Base-by-base conservation (phyloP, 1,140 invertebrate species). In the Nixonia krombeini region DNA sequence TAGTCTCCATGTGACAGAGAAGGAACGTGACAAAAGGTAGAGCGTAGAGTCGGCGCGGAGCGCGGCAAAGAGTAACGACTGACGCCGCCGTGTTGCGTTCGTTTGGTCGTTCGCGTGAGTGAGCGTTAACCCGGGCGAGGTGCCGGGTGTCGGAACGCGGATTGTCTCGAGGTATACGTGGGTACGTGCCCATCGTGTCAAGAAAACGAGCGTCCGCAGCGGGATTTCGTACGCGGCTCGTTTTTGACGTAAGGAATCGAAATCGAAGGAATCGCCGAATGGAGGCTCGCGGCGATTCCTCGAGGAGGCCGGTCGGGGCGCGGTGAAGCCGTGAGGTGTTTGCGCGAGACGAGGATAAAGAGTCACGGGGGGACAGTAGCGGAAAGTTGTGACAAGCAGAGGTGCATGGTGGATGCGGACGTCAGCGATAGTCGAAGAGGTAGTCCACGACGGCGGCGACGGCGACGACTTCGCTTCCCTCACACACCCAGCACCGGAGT, bases 1-100 rank as follows among this genome's bases (percentile, higher is more conserved):
- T 31, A 31, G 55, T 33, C 75, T 82, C 81, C 83, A 84, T 85
- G 83, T 83, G 82, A 82, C 82, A 78, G 78, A 81, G 80, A 81
- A 79, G 75, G 76, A 82, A 75, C 79, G 79, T 81, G 80, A 83
- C 81, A 81, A 82, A 82, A 81, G 78, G 74, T 75, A 49, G 58
- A 45, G 42, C 35, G 59, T 41, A 42, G 58, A 58, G 56, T 46
- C 55, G 51, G 51, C 46, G 52, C 46, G 57, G 56, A 37, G 46
- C 40, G 50, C 56, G 75, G 76, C 63, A 74, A 75, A 78, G 78
- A 72, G 80, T 78, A 76, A 76, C 75, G 50, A 57, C 52, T 35
- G 58, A 53, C 55, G 76, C 73, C 74, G 77, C 69, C 69, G 76
- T 59, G 70, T 57, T 61, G 63, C 52, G 53, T 52, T 35, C 49